Base-by-base conservation (phyloP, 2,888 invertebrate species). In the Myopa tessellatipennis region DNA sequence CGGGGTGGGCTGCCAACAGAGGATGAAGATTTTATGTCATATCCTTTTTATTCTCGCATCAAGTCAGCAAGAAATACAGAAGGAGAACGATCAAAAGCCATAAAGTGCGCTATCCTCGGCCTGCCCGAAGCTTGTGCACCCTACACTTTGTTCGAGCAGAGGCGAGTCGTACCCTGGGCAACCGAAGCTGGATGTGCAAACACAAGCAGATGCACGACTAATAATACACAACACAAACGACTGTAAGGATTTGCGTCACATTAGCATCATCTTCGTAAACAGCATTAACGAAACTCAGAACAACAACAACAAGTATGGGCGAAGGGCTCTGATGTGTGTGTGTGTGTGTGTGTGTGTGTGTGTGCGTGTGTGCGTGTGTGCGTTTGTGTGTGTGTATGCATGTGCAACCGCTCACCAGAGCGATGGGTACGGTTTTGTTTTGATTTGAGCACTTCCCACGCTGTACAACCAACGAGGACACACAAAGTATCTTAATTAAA, bases 401-500 rank as follows among this genome's bases (percentile, higher is more conserved):
- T n/a, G n/a, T 72, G 38, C 61, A 26, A 26, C 26, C 26, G 26
- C 26, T 26, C 26, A 26, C 1, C 26, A 26, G 2, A 26, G 26
- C 26, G 26, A 26, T 26, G 26, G 26, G 26, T 34, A 8, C 40
- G 40, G 40, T 72, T 72, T 60, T 45, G 58, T 58, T 1, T 58
- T 26, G 26, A 58, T 63, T 34, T 63, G 26, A 16, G 45, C 60
- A 18, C 72, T 72, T 40, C 61, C 61, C 40, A 40, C 72, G 60
- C 72, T 61, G 10, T 18, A 38, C 18, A 58, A 34, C 67, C 52
- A 60, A 65, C 74, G 63, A 85, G 80, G 58, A n/a, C 52, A 86
- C 82, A 83, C 83, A 84, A 85, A 85, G 85, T 84, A 84, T 85
- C 86, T 85, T 86, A 85, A 85, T 86, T 85, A 86, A 86, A 86